Evolutionary conservation across 2,113 vertebrate species (phyloP), one percentile per base, ranked within the genome.

Genomic region (Spheniscus mendiculus): DNA sequence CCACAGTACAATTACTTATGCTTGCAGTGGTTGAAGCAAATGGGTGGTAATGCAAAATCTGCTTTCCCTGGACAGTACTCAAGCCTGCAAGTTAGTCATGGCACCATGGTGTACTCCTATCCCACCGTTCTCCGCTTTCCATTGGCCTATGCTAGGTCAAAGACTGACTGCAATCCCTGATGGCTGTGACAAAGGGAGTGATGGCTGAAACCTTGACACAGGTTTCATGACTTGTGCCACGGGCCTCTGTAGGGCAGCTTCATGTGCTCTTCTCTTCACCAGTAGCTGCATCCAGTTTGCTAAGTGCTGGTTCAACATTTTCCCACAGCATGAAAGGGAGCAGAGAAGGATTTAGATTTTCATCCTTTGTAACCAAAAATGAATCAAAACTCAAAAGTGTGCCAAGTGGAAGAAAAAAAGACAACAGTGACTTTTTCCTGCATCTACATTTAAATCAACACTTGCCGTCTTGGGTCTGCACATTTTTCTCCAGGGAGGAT

Each of bases 371-470:
- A 90, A 90, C 34, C 7, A 87, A 80, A 95, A 93, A 69, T 61
- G 8, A 95, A 74, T 38, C 58, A 90, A 85, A 93, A 89, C 29
- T 63, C 72, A 88, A 77, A 94, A 87, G 23, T 42, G 11, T 70
- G 80, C 76, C 73, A 74, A 93, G n/a, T 83, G 71, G 77, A 85
- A 91, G 23, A 10, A 83, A 71, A 83, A 96, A 78, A 91, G 26
- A 74, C 45, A 88, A 83, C 49, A 59, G 26, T 81, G 62, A 65
- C 78, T 84, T 93, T 66, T 84, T 52, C 40, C 79, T 92, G 87
- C 87, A 71, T 69, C 88, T 89, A 59, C 58, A 82, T 86, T 96
- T 87, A 95, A 94, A 92, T 90, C 67, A 96, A 87, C 89, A 90
- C 62, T 73, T 72, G 25, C 63, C 63, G 69, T n/a, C 91, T 97